Evolutionary conservation across 2,888 invertebrate genomes (phyloP), one percentile per base, ranked within the genome.

Genomic region (Archips crataeganus): DNA sequence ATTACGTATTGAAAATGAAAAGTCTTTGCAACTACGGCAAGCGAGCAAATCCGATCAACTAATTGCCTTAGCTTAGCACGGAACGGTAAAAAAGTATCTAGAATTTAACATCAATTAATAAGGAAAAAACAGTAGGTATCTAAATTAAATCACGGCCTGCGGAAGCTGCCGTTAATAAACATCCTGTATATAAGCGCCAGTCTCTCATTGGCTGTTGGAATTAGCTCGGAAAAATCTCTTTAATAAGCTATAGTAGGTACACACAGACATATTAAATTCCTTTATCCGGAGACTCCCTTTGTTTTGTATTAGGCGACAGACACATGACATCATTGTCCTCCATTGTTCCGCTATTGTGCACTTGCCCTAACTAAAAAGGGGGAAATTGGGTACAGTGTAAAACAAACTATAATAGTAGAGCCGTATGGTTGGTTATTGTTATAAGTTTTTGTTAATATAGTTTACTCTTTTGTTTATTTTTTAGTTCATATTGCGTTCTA

Each of bases 251-350:
- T 65, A 5, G 45, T n/a, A n/a, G n/a, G n/a, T 23, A 59, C 64
- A 64, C 49, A 65, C 39, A 36, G 32, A 54, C 34, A 67, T 15
- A 65, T 51, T 49, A 51, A 47, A 49, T 47, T 63, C 63, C 68
- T 59, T 62, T 62, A 59, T 59, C 68, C 68, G 39, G 54, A 69
- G 51, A 73, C 63, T 49, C 72, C 45, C 73, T 69, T 73, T 73
- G 73, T 73, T 64, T 73, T 68, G 63, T 49, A 71, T 71, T 73
- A 73, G 68, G 73, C 67, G 68, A 49, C 68, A 59, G 63, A 64
- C 68, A 64, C 73, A 69, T 49, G 51, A 65, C 51, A 34, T 67
- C 57, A 73, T 69, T 73, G 63, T 69, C 42, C n/a, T 42, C 68
- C 62, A 73, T 73, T 73, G 73, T 73, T 67, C 59, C 63, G 32